phyloP scores from a whole-genome alignment of 2,888 invertebrate species.

The Napeogenes sylphis region DNA sequence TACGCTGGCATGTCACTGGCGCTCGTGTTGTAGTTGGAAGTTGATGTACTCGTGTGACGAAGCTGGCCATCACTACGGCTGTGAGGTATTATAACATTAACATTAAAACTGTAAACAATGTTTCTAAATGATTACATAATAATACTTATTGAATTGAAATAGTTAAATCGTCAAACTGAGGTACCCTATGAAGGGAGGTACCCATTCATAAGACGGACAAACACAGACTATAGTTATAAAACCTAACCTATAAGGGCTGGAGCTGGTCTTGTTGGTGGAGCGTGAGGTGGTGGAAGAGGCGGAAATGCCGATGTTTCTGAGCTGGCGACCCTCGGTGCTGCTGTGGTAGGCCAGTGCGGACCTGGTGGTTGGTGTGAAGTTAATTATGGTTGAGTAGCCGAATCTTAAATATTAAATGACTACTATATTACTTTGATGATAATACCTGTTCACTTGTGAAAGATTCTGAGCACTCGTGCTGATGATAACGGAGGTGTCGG shows the following conservation, averaged over 20 bases:
- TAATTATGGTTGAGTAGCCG: not conserved
- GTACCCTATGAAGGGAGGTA: not conserved
- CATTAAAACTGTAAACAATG: too few species aligned
- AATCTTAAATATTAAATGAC: not conserved
- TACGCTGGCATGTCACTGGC: conserved; percentile 87
- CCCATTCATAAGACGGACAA: too few species aligned
- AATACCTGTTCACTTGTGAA: conserved; percentile 74
- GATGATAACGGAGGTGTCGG: conserved; percentile 85
- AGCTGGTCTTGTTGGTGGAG: conserved; percentile 95
- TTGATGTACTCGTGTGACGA: conserved; percentile 89
- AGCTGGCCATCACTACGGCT: conserved; percentile 88
- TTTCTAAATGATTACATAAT: not conserved
- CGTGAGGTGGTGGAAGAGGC: conserved; percentile 96
- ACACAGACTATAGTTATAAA: not conserved
- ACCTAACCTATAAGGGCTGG: conserved; percentile 89
- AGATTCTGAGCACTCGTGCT: conserved; percentile 88
- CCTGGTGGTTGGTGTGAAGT: conserved; percentile 52
- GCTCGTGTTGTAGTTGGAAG: conserved; percentile 89
- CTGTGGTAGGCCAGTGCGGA: conserved; percentile 90
- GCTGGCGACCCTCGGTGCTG: conserved; percentile 67
- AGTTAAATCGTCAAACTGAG: not conserved
- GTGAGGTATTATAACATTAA: conserved; percentile 10
- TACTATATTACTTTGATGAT: too few species aligned
- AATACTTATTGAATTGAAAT: not conserved
- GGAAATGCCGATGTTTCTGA: conserved; percentile 92